Percentiles rank a stretch among this genome's conserved stretches.
Conservation (phyloP, 2,888 invertebrate species). For the Dusona sp. region DNA sequence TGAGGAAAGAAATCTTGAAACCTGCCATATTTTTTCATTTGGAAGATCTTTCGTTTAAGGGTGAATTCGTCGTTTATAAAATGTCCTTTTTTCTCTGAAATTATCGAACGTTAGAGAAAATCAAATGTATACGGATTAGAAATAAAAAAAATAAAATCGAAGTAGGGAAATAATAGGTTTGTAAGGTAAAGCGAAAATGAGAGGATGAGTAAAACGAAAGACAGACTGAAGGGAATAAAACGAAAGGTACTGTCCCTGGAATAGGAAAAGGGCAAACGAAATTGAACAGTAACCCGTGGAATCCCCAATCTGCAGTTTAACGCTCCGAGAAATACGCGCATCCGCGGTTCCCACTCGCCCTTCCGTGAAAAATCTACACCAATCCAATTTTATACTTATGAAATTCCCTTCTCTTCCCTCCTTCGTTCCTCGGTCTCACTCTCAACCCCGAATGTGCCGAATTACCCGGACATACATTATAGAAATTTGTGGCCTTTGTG, state of each 20-base stretch:
- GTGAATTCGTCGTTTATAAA: not conserved
- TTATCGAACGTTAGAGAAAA: not conserved
- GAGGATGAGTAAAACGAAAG: not conserved
- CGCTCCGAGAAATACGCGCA: conserved; percentile 48
- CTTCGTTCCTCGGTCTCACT: not conserved
- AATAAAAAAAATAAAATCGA: not conserved
- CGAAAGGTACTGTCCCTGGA: not conserved
- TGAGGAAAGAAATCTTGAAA: not conserved
- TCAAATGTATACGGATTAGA: conserved; percentile 5
- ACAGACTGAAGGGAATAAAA: conserved; percentile 32
- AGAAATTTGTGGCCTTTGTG: not conserved
- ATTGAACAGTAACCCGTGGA: conserved; percentile 63
- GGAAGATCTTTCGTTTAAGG: not conserved
- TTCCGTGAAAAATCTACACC: not conserved
- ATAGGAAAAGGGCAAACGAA: conserved; percentile 30
- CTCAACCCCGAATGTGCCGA: not conserved
- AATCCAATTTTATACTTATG: conserved; percentile 32
- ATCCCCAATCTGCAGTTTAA: conserved; percentile 72
- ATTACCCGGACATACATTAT: not conserved
- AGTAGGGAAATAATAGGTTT: not conserved
- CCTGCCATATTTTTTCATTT: not conserved
- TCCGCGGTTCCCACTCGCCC: not conserved
- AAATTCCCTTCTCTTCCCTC: conserved; percentile 4
- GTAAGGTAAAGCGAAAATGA: conserved; percentile 1
- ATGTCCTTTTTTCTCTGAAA: not conserved